These are phyloP conservation scores for Saccopteryx leptura DNA, from an alignment of 2,113 vertebrate genomes.

Conservation along the genomic window DNA sequence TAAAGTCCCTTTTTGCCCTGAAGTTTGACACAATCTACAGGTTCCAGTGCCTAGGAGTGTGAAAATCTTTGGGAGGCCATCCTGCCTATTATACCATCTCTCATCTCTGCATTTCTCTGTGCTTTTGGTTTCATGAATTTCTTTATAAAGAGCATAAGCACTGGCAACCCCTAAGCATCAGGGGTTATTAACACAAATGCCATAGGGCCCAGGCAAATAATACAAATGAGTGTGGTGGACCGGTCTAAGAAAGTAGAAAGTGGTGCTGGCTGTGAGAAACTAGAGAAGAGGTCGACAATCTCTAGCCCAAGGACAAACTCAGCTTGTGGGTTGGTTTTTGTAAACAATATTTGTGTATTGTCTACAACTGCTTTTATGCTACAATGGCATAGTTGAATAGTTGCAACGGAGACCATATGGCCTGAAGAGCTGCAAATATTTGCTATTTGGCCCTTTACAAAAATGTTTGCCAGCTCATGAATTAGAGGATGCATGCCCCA, in stretches of 20 bases:
- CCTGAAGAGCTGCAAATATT: background rate
- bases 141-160: background rate
- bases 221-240: background rate
- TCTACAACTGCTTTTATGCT: background rate
- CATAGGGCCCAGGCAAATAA: background rate
- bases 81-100: background rate
- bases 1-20: background rate
- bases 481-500: background rate
- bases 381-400: background rate
- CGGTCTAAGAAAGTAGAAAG: background rate
- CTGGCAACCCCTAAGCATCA: background rate
- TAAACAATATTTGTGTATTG: background rate
- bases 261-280: background rate
- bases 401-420: background rate
- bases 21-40: background rate
- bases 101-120: background rate
- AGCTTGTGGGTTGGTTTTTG: background rate
- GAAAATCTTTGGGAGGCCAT: background rate
- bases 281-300: background rate
- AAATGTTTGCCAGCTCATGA: background rate
- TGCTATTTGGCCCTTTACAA: background rate
- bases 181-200: background rate
- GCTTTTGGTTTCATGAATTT: constrained; percentile 2
- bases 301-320: background rate
- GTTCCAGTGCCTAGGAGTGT: background rate